phyloP scores from a whole-genome alignment of 2,888 invertebrate species.

The Platycheirus albimanus region DNA sequence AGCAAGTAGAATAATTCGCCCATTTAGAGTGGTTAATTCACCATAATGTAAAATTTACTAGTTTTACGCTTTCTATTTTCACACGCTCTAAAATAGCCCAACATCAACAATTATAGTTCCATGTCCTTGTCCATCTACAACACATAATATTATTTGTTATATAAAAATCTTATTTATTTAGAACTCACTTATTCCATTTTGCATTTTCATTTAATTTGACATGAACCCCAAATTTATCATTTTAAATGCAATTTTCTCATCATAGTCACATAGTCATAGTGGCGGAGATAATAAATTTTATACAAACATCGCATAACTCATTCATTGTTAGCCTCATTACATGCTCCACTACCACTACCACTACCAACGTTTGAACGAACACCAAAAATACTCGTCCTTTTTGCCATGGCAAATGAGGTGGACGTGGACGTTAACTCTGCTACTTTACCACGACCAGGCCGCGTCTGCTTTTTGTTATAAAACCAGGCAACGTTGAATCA shows the following conservation, averaged over 20 bases:
- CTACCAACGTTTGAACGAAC: background rate
- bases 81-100: too few relatives aligned
- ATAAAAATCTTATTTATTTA: too few relatives aligned
- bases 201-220: conserved; percentile 19
- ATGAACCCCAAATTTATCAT: conserved; percentile 57
- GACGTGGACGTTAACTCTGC: too few relatives aligned
- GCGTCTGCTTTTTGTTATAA: background rate
- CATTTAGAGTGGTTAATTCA: too few relatives aligned
- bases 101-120: too few relatives aligned
- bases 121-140: too few relatives aligned
- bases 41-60: too few relatives aligned
- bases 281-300: conserved; percentile 64
- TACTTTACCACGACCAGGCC: background rate
- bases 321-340: conserved; percentile 26
- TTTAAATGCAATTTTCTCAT: conserved; percentile 68
- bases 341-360: conserved; percentile 6
- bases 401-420: background rate
- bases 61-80: too few relatives aligned
- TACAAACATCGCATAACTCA: conserved; percentile 33
- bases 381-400: conserved; percentile 1
- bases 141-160: too few relatives aligned
- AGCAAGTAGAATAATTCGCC: too few relatives aligned
- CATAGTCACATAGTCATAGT: conserved; percentile 71
- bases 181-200: background rate
- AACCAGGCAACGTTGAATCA: background rate